A percentile compares a stretch with the other conserved stretches of the same genome.
Conservation (phyloP, 2,113 vertebrate species). For the Thunnus thynnus region DNA sequence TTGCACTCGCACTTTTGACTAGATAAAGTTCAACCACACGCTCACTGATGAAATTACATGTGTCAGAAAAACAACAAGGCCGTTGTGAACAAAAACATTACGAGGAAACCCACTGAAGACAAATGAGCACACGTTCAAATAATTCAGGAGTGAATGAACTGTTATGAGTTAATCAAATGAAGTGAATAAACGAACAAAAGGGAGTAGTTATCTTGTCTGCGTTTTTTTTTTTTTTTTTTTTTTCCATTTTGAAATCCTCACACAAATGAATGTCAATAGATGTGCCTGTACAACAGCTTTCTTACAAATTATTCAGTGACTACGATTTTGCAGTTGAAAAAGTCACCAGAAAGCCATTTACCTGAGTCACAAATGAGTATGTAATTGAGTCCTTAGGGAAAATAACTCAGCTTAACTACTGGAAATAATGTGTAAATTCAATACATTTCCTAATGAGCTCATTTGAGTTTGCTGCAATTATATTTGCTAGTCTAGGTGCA, state of each 20-base stretch:
- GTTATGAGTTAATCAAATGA: constrained; percentile 81
- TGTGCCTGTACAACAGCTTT: constrained; percentile 79
- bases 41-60: constrained; percentile 50
- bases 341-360: constrained; percentile 86
- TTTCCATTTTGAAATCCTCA: constrained; percentile 56
- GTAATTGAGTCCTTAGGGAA: constrained; percentile 97
- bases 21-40: constrained; percentile 54
- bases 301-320: constrained; percentile 84
- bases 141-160: constrained; percentile 69
- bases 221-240: background rate
- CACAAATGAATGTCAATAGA: constrained; percentile 80
- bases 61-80: constrained; percentile 70
- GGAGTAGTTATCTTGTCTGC: constrained; percentile 84
- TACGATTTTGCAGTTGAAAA: constrained; percentile 83
- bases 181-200: constrained; percentile 88
- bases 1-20: constrained; percentile 50
- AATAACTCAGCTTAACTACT: constrained; percentile 98
- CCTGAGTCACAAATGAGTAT: constrained; percentile 88
- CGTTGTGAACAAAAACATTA: constrained; percentile 74
- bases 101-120: constrained; percentile 55
- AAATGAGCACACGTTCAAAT: constrained; percentile 60
- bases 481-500: constrained; percentile 83
- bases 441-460: constrained; percentile 96
- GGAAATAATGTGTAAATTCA: constrained; percentile 99
- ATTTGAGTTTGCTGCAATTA: constrained; percentile 87